phyloP scores from a whole-genome alignment of 1,140 invertebrate species.

The Penaeus japonicus region DNA sequence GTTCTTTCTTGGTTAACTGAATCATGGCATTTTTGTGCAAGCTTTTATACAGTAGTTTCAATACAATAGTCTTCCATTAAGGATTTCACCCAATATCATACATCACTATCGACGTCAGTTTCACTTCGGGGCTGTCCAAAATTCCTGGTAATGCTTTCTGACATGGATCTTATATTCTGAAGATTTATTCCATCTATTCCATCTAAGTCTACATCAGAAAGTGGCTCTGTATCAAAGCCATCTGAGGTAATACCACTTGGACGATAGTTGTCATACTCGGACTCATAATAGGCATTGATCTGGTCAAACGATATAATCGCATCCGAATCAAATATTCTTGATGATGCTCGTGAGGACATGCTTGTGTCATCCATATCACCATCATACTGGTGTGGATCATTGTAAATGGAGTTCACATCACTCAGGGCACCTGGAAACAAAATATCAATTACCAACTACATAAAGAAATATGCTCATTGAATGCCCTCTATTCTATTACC shows the following conservation, averaged over 20 bases:
- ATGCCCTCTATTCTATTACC: background rate
- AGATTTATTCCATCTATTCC: slow-evolving; percentile 74
- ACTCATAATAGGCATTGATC: slow-evolving; percentile 83
- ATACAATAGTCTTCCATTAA: slow-evolving; percentile 55
- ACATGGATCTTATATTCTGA: slow-evolving; percentile 78
- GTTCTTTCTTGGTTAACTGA: background rate
- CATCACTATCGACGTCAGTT: slow-evolving; percentile 60
- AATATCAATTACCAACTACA: slow-evolving; percentile 30
- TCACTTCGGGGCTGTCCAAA: slow-evolving; percentile 72
- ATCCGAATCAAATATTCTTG: slow-evolving; percentile 78
- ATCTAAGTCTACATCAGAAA: slow-evolving; percentile 64
- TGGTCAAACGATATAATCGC: slow-evolving; percentile 79
- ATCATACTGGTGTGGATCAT: slow-evolving; percentile 69
- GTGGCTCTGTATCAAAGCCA: slow-evolving; percentile 64
- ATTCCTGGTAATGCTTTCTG: slow-evolving; percentile 77
- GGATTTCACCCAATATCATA: slow-evolving; percentile 58
- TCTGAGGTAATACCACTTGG: slow-evolving; percentile 62
- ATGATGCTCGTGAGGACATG: slow-evolving; percentile 79
- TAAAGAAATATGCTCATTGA: background rate
- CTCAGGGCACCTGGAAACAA: slow-evolving; percentile 73
- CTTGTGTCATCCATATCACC: slow-evolving; percentile 76
- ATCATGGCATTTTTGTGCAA: background rate
- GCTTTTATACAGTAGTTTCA: slow-evolving; percentile 45
- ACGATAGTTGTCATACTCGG: slow-evolving; percentile 76
- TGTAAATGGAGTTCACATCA: slow-evolving; percentile 85